These are phyloP conservation scores for Lepidurus couesii DNA, from an alignment of 1,140 invertebrate species.

Conservation along the genomic window DNA sequence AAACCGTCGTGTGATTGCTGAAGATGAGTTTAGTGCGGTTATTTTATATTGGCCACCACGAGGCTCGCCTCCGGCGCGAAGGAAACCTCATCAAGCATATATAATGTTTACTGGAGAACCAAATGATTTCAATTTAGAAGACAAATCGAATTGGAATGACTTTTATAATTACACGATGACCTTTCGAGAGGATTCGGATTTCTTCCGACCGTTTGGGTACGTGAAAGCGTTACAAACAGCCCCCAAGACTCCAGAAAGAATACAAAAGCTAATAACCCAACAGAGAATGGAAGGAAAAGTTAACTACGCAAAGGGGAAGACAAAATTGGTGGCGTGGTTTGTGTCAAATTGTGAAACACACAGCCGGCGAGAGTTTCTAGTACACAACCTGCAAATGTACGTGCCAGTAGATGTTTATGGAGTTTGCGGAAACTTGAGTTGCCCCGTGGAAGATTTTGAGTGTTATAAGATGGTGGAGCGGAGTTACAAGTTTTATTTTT, in stretches of 20 bases:
- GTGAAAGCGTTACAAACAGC: not conserved
- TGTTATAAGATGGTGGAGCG: slow-evolving; percentile 38
- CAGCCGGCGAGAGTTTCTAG: slow-evolving; percentile 39
- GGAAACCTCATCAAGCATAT: not conserved
- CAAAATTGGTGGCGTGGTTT: slow-evolving; percentile 46
- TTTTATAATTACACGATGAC: slow-evolving; percentile 15
- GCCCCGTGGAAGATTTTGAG: slow-evolving; percentile 35
- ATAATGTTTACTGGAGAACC: not conserved
- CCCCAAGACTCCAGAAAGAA: slow-evolving; percentile 46
- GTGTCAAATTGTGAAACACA: slow-evolving; percentile 43
- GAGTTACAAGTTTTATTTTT: slow-evolving; percentile 40
- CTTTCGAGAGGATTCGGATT: slow-evolving; percentile 33
- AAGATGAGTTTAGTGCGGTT: not conserved
- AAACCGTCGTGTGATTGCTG: not conserved
- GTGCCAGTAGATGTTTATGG: slow-evolving; percentile 43
- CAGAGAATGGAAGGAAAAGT: slow-evolving; percentile 42
- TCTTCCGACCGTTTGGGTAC: slow-evolving; percentile 36
- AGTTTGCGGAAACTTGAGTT: slow-evolving; percentile 40
- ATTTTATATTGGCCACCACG: not conserved
- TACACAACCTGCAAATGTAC: slow-evolving; percentile 38
- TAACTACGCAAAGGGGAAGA: slow-evolving; percentile 39
- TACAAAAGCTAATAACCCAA: slow-evolving; percentile 49
- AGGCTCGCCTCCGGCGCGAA: not conserved
- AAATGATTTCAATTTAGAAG: not conserved
- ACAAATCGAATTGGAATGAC: not conserved